Evolutionary conservation across 2,113 vertebrate genomes (phyloP).

Genomic region (Tenrec ecaudatus): DNA sequence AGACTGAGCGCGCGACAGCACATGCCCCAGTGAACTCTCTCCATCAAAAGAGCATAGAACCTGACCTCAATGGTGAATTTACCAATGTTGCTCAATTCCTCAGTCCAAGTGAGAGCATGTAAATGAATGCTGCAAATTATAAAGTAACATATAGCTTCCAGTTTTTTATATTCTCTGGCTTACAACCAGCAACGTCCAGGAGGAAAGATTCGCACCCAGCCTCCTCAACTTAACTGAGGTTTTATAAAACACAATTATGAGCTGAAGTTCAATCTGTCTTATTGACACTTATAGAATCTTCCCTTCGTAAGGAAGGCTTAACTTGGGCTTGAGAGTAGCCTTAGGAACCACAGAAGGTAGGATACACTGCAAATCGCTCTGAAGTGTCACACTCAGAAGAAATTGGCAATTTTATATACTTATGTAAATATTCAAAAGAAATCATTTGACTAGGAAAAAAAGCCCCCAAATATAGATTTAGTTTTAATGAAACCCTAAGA

Average conservation of each 20-base stretch:
- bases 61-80: neutral
- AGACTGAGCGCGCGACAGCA: no score
- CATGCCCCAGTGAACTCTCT: neutral
- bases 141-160: neutral
- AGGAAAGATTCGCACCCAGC: neutral
- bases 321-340: neutral
- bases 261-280: neutral
- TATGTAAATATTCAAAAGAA: neutral
- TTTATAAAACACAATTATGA: neutral
- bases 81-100: neutral
- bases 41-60: neutral
- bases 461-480: neutral
- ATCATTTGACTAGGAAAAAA: slow-evolving; percentile 8
- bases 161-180: neutral
- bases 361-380: neutral
- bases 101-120: neutral
- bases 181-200: neutral
- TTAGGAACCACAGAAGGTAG: neutral
- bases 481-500: neutral
- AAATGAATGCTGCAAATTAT: neutral
- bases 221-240: neutral
- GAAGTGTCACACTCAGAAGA: neutral
- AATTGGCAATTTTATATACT: neutral
- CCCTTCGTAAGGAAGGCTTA: neutral
- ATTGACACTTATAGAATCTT: neutral